Base-by-base conservation (phyloP, 1,140 invertebrate genomes). In the Calephelis nemesis region DNA sequence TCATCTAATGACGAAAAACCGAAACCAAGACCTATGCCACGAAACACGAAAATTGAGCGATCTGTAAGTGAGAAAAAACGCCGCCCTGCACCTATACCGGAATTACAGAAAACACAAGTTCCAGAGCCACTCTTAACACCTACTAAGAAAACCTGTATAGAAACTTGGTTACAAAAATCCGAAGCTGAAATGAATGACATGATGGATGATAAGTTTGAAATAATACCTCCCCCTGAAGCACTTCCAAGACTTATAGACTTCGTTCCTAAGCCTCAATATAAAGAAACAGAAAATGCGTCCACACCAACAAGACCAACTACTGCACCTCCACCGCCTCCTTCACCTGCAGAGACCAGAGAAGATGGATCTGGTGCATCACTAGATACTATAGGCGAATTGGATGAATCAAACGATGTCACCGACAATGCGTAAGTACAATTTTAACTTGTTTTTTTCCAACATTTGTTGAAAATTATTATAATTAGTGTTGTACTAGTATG, bases 191-290 rank as follows among this genome's bases (percentile, higher is more conserved):
- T 91, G 88, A 86, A 85, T 70, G 88, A 78, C 48, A 85, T 84
- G 69, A 67, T 64, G 7, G 74, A 79, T 63, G 87, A 88, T 9
- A 88, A 88, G 58, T 62, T 79, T 49, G 85, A 90, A 69, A 83
- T 87, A 12, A 75, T 58, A 62, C 47, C 75, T 47, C 70, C 82
- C 45, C 92, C 91, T 3, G 92, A 93, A 79, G 82, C 82, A 42
- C 81, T 95, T 50, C 95, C 95, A 7, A 92, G 95, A 62, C 83
- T 95, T 0, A 95, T 95, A 52, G 94, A 95, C 81, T 93, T 95
- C 80, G 94, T 95, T 9, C 95, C 94, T 9, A 95, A 95, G 80
- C 83, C 91, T 64, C 83, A 92, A 73, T 89, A 78, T 62, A 87
- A 88, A 75, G 82, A 93, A 77, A 79, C 67, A 77, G 65, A 79